These are phyloP conservation scores for Tauraco erythrolophus DNA, from an alignment of 2,113 vertebrate species.

Conservation along the genomic window DNA sequence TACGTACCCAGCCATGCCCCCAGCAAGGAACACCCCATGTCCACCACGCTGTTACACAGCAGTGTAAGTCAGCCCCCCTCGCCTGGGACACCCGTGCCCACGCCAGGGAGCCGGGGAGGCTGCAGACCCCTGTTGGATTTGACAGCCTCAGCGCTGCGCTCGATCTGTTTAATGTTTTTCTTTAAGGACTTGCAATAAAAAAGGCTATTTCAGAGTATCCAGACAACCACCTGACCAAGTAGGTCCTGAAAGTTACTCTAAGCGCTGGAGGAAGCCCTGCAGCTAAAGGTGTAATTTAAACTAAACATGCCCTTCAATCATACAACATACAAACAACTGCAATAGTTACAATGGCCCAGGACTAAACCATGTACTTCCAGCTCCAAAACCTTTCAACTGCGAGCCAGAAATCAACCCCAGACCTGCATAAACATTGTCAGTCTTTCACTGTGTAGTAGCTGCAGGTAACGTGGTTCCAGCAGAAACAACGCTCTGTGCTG, in stretches of 20 bases:
- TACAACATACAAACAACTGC: background rate
- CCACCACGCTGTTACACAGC: background rate
- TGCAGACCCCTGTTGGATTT: background rate
- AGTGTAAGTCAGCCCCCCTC: background rate
- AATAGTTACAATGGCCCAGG: background rate
- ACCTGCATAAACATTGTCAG: background rate
- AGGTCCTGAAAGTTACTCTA: background rate
- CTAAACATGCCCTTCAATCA: background rate
- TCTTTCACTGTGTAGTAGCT: background rate
- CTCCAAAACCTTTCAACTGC: background rate
- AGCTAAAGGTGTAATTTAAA: background rate
- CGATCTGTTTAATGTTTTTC: background rate
- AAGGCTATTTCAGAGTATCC: background rate
- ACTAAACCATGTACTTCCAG: background rate
- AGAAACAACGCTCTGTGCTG: background rate
- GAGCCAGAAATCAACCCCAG: background rate
- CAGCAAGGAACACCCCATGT: too few species aligned
- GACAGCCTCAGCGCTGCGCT: background rate
- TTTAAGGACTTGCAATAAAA: background rate
- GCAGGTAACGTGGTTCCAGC: background rate
- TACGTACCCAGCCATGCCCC: background rate
- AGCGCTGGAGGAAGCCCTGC: background rate
- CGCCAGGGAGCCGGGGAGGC: too few species aligned
- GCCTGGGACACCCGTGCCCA: accelerated
- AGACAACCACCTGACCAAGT: background rate